Base-by-base conservation (phyloP, 2,113 vertebrate species). In the Brachyistius frenatus region DNA sequence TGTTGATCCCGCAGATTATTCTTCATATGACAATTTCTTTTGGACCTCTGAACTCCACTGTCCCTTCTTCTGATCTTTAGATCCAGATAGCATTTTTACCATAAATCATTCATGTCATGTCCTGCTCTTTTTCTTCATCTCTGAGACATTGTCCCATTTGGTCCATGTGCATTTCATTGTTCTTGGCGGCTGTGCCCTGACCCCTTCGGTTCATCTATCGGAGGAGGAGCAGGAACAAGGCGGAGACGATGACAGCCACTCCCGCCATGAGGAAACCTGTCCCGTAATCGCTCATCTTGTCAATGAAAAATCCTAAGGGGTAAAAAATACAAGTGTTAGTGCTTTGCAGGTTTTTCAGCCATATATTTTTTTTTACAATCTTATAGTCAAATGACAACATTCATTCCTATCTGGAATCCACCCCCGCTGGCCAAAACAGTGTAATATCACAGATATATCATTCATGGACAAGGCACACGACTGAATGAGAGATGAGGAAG, bases 281-380 rank as follows among this genome's bases (percentile, higher is more conserved):
- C 7, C 87, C 84, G 2, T 92, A 92, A 72, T 88, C 87, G 14
- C 62, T 78, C 89, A 86, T 92, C 75, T 87, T 86, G 79, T 94
- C 93, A 37, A 91, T 93, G 68, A 94, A 92, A 81, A 89, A 78
- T 31, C 88, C 93, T 93, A 35, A 78, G 88, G 46, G 52, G 33
- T 13, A 76, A 2, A 23, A 62, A 16, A 31, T 5, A 33, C 3
- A 62, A 2, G 13, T 30, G 15, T 68, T 14, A 77, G 15, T 44
- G 32, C 37, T 62, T 64, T 57, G 13, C 23, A 52, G 5, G 5
- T n/a, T 23, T 23, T 23, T 23, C 2, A 11, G 11, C 0, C 3
- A 46, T 46, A 23, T 46, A 46, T 46, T 46, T 11, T 46, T 46
- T 46, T 46, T 7, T 3, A 46, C 23, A 23, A 23, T 23, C 23